Conservation (phyloP, 2,797 vertebrate genomes). For the Phalloptychus januarius region DNA sequence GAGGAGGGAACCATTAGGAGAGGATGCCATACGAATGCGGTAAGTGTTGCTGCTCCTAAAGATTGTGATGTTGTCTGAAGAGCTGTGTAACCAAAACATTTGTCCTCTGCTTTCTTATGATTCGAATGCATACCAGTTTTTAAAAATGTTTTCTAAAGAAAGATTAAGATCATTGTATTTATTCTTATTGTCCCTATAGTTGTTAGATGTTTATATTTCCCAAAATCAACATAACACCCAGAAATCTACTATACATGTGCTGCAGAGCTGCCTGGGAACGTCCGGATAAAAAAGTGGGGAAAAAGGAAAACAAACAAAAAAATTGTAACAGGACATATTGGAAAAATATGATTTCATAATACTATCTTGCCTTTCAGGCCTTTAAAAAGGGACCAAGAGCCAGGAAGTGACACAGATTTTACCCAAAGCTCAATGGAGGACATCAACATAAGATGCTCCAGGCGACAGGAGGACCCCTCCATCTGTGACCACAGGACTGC, state of each 20-base stretch:
- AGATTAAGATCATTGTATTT: neutral
- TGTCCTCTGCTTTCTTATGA: slow-evolving; percentile 1
- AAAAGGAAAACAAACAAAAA: neutral
- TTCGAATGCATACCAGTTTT: neutral
- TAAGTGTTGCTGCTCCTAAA: slow-evolving; percentile 64
- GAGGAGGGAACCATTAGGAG: slow-evolving; percentile 87
- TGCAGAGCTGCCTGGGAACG: neutral
- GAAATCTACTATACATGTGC: neutral
- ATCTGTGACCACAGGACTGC: slow-evolving; percentile 80
- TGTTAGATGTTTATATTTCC: neutral
- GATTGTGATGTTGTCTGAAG: slow-evolving; percentile 42
- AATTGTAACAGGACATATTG: neutral
- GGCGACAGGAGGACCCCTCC: slow-evolving; percentile 66
- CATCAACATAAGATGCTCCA: slow-evolving; percentile 67
- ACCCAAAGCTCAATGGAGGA: slow-evolving; percentile 87
- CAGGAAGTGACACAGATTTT: slow-evolving; percentile 83
- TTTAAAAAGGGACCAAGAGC: slow-evolving; percentile 79
- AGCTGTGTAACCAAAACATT: slow-evolving; percentile 11
- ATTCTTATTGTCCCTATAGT: neutral
- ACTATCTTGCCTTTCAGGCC: slow-evolving; percentile 63
- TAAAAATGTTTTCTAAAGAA: neutral
- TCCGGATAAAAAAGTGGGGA: neutral
- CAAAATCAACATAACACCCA: neutral
- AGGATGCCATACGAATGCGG: slow-evolving; percentile 89
- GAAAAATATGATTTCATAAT: neutral